These are phyloP conservation scores for Leptatherina wallacei DNA, from an alignment of 2,797 vertebrate species.

Conservation along the genomic window DNA sequence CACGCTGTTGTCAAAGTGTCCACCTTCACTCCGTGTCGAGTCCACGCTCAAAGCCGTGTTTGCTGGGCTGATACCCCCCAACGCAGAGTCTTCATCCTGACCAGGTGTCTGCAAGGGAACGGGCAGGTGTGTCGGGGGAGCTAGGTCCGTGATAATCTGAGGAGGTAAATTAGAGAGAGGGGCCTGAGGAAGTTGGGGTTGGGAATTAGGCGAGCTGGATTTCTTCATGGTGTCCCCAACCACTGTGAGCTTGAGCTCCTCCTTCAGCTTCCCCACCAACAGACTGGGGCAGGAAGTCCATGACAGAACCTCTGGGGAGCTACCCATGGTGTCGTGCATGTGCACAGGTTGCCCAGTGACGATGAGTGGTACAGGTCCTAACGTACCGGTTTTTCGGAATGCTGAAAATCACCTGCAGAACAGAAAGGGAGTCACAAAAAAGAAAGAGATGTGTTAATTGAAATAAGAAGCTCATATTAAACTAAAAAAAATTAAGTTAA, in stretches of 20 bases:
- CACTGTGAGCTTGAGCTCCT: conserved; percentile 87
- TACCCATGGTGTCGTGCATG: conserved; percentile 94
- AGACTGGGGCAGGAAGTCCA: conserved; percentile 91
- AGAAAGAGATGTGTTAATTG: conserved; percentile 3
- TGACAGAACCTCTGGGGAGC: conserved; percentile 93
- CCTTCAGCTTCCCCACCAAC: conserved; percentile 88
- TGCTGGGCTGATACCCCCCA: conserved; percentile 82
- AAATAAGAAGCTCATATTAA: conserved; percentile 14
- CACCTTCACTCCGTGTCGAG: conserved; percentile 87
- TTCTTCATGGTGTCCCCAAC: conserved; percentile 83
- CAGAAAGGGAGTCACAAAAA: conserved; percentile 23
- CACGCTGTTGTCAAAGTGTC: conserved; percentile 95
- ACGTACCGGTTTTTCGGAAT: conserved; percentile 52
- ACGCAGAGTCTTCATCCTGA: conserved; percentile 82
- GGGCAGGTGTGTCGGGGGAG: conserved; percentile 76
- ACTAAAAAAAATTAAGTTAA: background rate
- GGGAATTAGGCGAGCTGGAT: conserved; percentile 70
- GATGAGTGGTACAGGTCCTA: conserved; percentile 51
- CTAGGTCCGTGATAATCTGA: conserved; percentile 84
- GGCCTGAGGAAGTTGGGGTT: conserved; percentile 67
- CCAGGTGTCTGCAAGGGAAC: conserved; percentile 74
- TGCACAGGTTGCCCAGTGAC: conserved; percentile 81
- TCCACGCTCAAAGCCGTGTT: conserved; percentile 92
- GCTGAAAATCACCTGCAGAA: conserved; percentile 74
- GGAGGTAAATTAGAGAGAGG: conserved; percentile 68